Evolutionary conservation across 2,888 invertebrate genomes (phyloP).

Genomic region (Tachystola acroxantha): DNA sequence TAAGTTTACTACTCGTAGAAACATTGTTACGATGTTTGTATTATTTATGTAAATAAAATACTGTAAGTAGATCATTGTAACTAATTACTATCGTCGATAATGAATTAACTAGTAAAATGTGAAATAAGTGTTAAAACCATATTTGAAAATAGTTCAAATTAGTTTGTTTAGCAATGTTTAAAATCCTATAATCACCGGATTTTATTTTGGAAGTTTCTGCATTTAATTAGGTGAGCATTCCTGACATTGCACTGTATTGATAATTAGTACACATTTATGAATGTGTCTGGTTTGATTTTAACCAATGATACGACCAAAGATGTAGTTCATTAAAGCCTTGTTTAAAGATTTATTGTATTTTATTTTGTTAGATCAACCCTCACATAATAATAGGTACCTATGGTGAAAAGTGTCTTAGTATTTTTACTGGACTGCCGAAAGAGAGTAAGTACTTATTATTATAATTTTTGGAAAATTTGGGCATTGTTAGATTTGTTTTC

Average conservation of each 20-base stretch:
- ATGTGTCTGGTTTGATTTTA: conserved; percentile 58
- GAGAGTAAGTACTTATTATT: too few species aligned
- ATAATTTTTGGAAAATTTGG: too few species aligned
- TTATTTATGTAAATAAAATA: conserved; percentile 70
- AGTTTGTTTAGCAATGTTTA: conserved; percentile 46
- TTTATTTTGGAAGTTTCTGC: conserved; percentile 35
- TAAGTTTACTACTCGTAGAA: conserved; percentile 55
- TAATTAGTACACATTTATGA: conserved; percentile 26
- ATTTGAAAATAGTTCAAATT: conserved; percentile 58
- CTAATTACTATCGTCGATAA: conserved; percentile 19
- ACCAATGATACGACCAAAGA: conserved; percentile 86
- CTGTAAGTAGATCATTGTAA: conserved; percentile 55
- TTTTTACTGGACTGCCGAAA: too few species aligned
- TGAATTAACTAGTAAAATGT: conserved; percentile 48
- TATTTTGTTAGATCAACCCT: too few species aligned
- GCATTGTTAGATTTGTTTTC: too few species aligned
- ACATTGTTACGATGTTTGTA: conserved; percentile 71
- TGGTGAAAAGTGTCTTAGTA: too few species aligned
- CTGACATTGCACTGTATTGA: conserved; percentile 33
- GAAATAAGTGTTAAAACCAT: conserved; percentile 42
- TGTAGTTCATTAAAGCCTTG: conserved; percentile 74
- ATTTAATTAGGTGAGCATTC: conserved; percentile 59
- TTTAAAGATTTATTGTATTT: conserved; percentile 49
- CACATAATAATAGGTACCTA: too few species aligned
- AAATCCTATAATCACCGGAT: conserved; percentile 29